Conservation (phyloP, 2,113 vertebrate genomes). For the Prionailurus viverrinus region DNA sequence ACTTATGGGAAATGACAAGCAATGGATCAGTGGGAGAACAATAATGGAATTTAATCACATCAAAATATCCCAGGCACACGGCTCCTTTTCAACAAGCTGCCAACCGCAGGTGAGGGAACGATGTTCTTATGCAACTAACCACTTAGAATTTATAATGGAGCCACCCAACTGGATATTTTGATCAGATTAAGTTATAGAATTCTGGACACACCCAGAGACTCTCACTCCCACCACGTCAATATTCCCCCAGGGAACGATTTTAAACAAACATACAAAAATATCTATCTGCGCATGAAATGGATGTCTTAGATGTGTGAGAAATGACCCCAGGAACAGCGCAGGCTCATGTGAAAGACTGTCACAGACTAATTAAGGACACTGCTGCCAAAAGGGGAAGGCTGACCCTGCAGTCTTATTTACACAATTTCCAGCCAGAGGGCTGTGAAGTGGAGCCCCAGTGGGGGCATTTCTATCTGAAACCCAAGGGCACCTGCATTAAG, state of each 20-base stretch:
- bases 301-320: conserved; percentile 15
- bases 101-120: conserved; percentile 58
- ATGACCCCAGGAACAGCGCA: neutral
- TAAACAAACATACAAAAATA: conserved; percentile 59
- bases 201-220: conserved; percentile 39
- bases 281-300: conserved; percentile 14
- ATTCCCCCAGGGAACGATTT: conserved; percentile 12
- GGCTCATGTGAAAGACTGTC: conserved; percentile 65
- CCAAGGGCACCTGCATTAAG: conserved; percentile 74
- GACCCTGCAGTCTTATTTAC: conserved; percentile 76
- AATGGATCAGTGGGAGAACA: conserved; percentile 69
- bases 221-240: neutral
- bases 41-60: conserved; percentile 78
- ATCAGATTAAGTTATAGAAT: conserved; percentile 42
- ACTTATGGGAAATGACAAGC: conserved; percentile 83
- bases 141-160: conserved; percentile 19
- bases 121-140: conserved; percentile 30
- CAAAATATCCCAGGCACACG: conserved; percentile 74
- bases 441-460: conserved; percentile 60
- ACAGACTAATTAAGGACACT: conserved; percentile 70
- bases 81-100: conserved; percentile 47
- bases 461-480: conserved; percentile 63
- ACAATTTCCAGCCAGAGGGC: conserved; percentile 73
- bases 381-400: conserved; percentile 63
- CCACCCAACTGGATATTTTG: neutral